Conservation (phyloP, 1,140 invertebrate genomes). For the Ceratosolen fusciceps region DNA sequence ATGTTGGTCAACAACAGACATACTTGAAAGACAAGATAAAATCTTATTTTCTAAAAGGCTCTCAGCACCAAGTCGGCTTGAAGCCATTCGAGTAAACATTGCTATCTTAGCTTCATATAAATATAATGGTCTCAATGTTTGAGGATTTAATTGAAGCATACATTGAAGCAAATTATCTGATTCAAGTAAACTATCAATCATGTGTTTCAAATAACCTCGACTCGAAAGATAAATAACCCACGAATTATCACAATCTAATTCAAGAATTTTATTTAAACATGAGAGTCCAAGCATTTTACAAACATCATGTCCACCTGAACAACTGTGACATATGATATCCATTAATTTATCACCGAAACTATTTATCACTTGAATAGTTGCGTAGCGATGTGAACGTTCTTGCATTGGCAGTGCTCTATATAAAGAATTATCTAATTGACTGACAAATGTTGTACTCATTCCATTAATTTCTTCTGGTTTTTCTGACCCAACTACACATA, state of each 20-base stretch:
- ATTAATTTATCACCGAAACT: slow-evolving; percentile 86
- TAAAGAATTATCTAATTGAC: slow-evolving; percentile 75
- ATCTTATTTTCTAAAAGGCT: slow-evolving; percentile 82
- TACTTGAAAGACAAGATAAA: slow-evolving; percentile 80
- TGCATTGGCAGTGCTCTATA: slow-evolving; percentile 65
- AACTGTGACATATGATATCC: slow-evolving; percentile 87
- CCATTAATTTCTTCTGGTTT: slow-evolving; percentile 48
- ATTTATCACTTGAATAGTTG: slow-evolving; percentile 73
- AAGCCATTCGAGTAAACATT: slow-evolving; percentile 82
- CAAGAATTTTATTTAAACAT: slow-evolving; percentile 84
- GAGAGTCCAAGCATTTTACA: slow-evolving; percentile 90
- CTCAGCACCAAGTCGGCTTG: slow-evolving; percentile 81
- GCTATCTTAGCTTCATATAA: slow-evolving; percentile 92
- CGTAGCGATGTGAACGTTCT: slow-evolving; percentile 65
- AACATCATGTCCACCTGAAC: slow-evolving; percentile 88
- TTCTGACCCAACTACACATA: slow-evolving; percentile 81
- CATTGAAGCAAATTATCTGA: slow-evolving; percentile 81
- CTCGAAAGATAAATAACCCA: slow-evolving; percentile 83
- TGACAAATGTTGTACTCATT: slow-evolving; percentile 69
- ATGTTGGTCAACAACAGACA: slow-evolving; percentile 84
- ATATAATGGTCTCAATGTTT: slow-evolving; percentile 83
- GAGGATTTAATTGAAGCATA: slow-evolving; percentile 79
- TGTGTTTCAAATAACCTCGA: slow-evolving; percentile 86
- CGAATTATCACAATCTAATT: slow-evolving; percentile 80
- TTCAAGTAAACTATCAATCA: slow-evolving; percentile 84